A percentile compares a stretch with the other conserved stretches of the same genome.
phyloP scores from a whole-genome alignment of 1,140 invertebrate genomes.

The Neodiprion fabricii region DNA sequence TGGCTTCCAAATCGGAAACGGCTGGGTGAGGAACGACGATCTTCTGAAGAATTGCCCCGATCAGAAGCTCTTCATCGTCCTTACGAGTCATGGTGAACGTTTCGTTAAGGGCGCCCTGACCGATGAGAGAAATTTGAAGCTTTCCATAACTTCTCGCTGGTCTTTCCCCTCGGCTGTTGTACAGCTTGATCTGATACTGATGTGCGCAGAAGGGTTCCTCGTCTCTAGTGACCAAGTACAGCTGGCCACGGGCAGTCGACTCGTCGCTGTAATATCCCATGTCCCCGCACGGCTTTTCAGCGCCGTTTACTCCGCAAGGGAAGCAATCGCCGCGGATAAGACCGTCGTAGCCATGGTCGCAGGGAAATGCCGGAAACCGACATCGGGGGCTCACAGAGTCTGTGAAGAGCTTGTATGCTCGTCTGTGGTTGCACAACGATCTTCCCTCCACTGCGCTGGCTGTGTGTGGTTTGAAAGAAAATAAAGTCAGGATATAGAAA shows the following conservation, averaged over 20 bases:
- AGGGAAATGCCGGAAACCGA: conserved; percentile 87
- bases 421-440: conserved; percentile 88
- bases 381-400: conserved; percentile 91
- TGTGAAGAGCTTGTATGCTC: conserved; percentile 93
- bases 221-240: conserved; percentile 87
- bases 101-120: conserved; percentile 83
- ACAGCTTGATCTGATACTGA: conserved; percentile 84
- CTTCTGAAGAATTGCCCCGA: conserved; percentile 74
- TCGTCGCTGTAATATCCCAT: conserved; percentile 95
- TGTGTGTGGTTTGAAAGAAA: conserved; percentile 52
- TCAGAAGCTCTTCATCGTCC: conserved; percentile 78
- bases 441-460: conserved; percentile 83
- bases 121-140: conserved; percentile 82
- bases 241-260: conserved; percentile 78
- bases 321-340: conserved; percentile 81
- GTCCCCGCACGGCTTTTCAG: conserved; percentile 75
- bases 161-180: conserved; percentile 72
- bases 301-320: conserved; percentile 64
- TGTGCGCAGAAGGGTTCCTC: conserved; percentile 93
- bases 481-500: conserved; percentile 14
- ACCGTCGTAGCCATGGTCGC: conserved; percentile 80
- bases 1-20: conserved; percentile 66
- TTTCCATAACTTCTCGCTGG: conserved; percentile 79
- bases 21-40: conserved; percentile 89
- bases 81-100: conserved; percentile 87